Base-by-base conservation (phyloP, 1,140 invertebrate genomes). In the Protaetia brevitarsis region DNA sequence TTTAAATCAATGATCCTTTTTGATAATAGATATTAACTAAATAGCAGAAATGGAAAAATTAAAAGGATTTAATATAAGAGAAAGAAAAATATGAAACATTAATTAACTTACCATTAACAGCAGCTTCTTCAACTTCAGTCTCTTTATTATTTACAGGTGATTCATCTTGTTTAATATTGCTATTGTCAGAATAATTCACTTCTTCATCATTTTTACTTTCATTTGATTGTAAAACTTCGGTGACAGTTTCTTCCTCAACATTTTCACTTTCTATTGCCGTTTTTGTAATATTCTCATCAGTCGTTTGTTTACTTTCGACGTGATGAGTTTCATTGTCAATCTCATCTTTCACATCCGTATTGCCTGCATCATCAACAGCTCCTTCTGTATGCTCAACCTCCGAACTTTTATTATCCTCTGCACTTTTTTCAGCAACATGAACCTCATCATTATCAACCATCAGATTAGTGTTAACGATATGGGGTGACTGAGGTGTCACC, bases 401-500 rank as follows among this genome's bases (percentile, higher is more conserved):
- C 4, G 2, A 16, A 58, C 56, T 45, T 45, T 45, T 45, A 45
- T 45, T 37, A 45, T 64, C 58, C 16, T 30, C 51, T 8, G 57
- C 58, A 41, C n/a, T n/a, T n/a, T 37, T 63, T 59, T 65, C 63
- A 51, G 21, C 68, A 51, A 61, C 31, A 36, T 29, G 66, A 68
- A 34, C 64, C 64, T 68, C 67, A n/a, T n/a, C n/a, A 70, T 63
- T 71, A 70, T 71, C 68, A 73, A 68, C 66, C 62, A 63, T 45
- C 41, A 45, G 57, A 62, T 67, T 71, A 68, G 72, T 68, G 36
- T 70, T 73, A 73, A 68, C 58, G 67, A 65, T 68, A 66, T 69
- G 70, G 63, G 74, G 76, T 76, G 74, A 76, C 73, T 73, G 70
- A 71, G 69, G 58, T 68, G 74, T 75, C 75, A 74, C 74, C 75